Evolutionary conservation across 1,140 invertebrate genomes (phyloP).

Genomic region (Anadara kagoshimensis): DNA sequence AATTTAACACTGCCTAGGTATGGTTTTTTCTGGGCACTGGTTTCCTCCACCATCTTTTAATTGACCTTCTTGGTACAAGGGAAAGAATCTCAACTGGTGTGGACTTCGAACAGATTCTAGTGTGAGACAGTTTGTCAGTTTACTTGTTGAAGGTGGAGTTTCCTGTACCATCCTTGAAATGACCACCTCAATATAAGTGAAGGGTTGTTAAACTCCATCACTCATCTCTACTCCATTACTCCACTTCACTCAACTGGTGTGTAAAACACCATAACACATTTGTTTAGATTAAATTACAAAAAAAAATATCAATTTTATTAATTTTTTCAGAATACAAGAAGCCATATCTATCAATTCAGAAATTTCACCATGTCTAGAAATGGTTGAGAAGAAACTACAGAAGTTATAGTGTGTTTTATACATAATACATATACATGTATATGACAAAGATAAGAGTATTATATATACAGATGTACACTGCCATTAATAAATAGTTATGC

Average conservation of each 20-base stretch:
- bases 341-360: background rate
- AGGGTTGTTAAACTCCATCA: too few species aligned
- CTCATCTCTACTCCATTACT: too few species aligned
- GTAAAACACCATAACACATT: background rate
- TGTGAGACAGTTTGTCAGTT: too few species aligned
- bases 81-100: background rate
- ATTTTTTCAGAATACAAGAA: conserved; percentile 5
- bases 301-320: background rate
- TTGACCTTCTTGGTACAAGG: background rate
- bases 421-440: too few species aligned
- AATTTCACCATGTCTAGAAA: conserved; percentile 9
- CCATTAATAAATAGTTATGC: too few species aligned
- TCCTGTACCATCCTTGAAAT: too few species aligned
- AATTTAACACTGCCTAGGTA: background rate
- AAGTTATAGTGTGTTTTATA: background rate
- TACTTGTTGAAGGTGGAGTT: too few species aligned
- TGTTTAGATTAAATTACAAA: background rate
- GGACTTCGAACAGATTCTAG: too few species aligned
- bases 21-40: background rate
- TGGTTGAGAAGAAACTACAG: conserved; percentile 16
- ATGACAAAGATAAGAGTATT: too few species aligned
- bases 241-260: background rate
- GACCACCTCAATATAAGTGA: too few species aligned
- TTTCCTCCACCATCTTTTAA: background rate
- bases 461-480: too few species aligned